Evolutionary conservation across 2,797 vertebrate genomes (phyloP), one percentile per base, ranked within the genome.

Genomic region (Hybognathus amarus): DNA sequence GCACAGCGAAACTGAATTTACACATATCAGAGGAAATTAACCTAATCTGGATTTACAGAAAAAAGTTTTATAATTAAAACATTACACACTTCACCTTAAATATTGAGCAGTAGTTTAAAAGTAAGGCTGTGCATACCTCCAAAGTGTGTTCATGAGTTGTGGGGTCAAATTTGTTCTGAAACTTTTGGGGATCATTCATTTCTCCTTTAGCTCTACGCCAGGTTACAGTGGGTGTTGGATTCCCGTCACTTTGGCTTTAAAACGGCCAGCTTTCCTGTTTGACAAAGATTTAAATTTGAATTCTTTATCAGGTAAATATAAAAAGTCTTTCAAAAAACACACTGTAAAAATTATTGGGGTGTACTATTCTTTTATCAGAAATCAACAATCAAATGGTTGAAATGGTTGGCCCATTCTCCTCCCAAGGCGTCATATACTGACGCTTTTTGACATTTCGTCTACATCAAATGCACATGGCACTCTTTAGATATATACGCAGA

Each of bases 221-320:
- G 45, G 86, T 90, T 17, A 98, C 92, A 0, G 88, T 85, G 0
- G 97, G 96, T 33, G 45, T 78, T 30, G 97, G 97, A 12, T 92
- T 92, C 40, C 97, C 97, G 24, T 91, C 22, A 98, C 89, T 79
- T 90, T 94, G 59, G 95, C 96, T 91, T 95, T 96, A 88, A 98
- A 85, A 95, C 11, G 13, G 95, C 97, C 76, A 77, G 88, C 94
- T 97, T 97, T 83, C 97, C 97, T 98, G 90, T 38, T 80, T 50
- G 38, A 69, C 22, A 85, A 12, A 85, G 88, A 50, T 17, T 22
- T 0, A 59, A 17, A 15, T 36, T 36, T 75, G 17, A 52, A 47
- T 52, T 71, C n/a, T 52, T 33, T 52, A 52, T 73, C 11, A 33
- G 61, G 13, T 30, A 7, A 61, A 61, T 15, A 30, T 15, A 27